Conservation (phyloP, 2,797 vertebrate species). For the Sitta carolinensis region DNA sequence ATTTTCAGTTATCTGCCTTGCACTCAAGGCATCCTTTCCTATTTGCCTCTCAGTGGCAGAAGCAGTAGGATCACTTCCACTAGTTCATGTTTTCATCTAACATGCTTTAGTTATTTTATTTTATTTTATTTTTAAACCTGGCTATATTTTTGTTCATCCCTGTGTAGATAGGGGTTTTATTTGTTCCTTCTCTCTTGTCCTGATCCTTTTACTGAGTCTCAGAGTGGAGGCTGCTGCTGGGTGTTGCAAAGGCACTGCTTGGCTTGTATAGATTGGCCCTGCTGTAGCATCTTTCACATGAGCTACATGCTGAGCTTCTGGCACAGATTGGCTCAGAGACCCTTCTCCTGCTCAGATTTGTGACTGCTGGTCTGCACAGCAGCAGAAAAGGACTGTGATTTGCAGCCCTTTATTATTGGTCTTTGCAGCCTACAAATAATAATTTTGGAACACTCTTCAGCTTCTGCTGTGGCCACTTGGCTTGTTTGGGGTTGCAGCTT, state of each 20-base stretch:
- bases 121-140: not conserved
- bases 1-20: not conserved
- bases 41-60: not conserved
- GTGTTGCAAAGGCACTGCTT: not conserved
- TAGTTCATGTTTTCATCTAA: not conserved
- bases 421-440: not conserved
- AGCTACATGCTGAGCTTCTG: not conserved
- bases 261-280: not conserved
- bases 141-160: not conserved
- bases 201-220: not conserved
- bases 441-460: not conserved
- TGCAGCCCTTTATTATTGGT: not conserved
- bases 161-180: not conserved
- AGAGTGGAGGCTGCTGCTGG: not conserved
- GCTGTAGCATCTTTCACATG: not conserved
- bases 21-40: not conserved
- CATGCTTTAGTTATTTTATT: not conserved
- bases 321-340: not conserved
- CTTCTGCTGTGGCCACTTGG: not conserved
- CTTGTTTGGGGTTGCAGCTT: not conserved
- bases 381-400: not conserved
- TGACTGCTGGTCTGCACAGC: not conserved
- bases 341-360: not conserved
- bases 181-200: not conserved
- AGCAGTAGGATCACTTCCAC: not conserved